These are phyloP conservation scores for Labrus mixtus DNA, from an alignment of 2,113 vertebrate species.

Conservation along the genomic window DNA sequence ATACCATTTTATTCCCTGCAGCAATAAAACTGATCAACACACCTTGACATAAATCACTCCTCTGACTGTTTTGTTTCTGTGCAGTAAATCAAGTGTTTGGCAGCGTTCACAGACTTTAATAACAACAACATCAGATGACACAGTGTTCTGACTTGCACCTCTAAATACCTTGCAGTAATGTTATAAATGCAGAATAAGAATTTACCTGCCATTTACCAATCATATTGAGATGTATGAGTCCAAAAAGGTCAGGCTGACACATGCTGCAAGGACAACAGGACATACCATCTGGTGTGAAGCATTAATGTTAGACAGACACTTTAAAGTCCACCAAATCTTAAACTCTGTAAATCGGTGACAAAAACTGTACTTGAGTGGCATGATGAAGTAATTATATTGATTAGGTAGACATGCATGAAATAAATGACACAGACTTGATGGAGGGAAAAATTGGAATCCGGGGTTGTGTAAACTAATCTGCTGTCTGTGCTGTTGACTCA, in stretches of 20 bases:
- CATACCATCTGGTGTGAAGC: conserved; percentile 7
- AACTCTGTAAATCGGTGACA: conserved; percentile 32
- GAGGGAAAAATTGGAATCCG: conserved; percentile 42
- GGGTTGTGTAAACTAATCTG: conserved; percentile 59
- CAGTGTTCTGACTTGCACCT: conserved; percentile 52
- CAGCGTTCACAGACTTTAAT: conserved; percentile 41
- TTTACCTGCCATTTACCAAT: conserved; percentile 7
- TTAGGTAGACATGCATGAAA: conserved; percentile 48
- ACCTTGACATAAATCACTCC: conserved; percentile 49
- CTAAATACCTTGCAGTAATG: conserved; percentile 26
- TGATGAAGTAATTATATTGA: conserved; percentile 43
- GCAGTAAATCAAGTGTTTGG: conserved; percentile 52
- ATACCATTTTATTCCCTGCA: conserved; percentile 26
- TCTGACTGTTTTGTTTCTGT: conserved; percentile 29
- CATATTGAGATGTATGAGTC: neutral
- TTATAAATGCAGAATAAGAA: conserved; percentile 22
- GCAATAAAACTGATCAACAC: conserved; percentile 23
- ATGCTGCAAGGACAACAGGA: conserved; percentile 25
- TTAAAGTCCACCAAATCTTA: conserved; percentile 8
- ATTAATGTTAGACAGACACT: neutral
- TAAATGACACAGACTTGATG: conserved; percentile 50
- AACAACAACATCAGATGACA: conserved; percentile 36
- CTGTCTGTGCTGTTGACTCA: conserved; percentile 49
- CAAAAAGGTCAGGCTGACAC: conserved; percentile 13
- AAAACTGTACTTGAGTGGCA: neutral